These are phyloP conservation scores for Eilema depressum DNA, from an alignment of 2,888 invertebrate species.

Conservation along the genomic window DNA sequence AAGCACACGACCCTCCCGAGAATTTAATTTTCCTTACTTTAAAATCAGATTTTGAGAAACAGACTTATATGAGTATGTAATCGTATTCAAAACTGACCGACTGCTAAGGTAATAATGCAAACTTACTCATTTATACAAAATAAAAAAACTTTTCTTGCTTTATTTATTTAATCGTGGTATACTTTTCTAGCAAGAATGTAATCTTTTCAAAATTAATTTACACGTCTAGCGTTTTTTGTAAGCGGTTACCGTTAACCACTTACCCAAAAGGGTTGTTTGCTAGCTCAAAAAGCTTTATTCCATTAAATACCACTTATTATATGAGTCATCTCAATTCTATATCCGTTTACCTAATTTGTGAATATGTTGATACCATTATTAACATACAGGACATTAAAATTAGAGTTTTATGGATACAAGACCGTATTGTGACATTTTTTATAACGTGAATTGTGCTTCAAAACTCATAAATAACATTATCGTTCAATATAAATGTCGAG, in stretches of 20 bases:
- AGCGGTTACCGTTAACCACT: not conserved
- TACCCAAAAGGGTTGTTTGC: not conserved
- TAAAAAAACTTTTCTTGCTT: too few species aligned
- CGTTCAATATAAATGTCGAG: slow-evolving; percentile 5
- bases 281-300: not conserved
- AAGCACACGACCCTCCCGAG: too few species aligned
- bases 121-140: too few species aligned
- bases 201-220: too few species aligned
- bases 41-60: too few species aligned
- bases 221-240: not conserved
- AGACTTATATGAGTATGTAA: too few species aligned
- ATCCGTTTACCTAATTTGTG: not conserved
- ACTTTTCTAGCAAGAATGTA: too few species aligned
- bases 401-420: not conserved
- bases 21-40: too few species aligned
- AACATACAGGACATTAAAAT: not conserved
- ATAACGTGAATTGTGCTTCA: not conserved
- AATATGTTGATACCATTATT: not conserved
- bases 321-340: not conserved
- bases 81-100: too few species aligned
- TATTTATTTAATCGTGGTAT: too few species aligned
- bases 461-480: slow-evolving; percentile 1
- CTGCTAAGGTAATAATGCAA: too few species aligned
- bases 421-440: slow-evolving; percentile 5
- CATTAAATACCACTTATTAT: not conserved